These are phyloP conservation scores for Carettochelys insculpta DNA, from an alignment of 2,113 vertebrate genomes.

Conservation along the genomic window DNA sequence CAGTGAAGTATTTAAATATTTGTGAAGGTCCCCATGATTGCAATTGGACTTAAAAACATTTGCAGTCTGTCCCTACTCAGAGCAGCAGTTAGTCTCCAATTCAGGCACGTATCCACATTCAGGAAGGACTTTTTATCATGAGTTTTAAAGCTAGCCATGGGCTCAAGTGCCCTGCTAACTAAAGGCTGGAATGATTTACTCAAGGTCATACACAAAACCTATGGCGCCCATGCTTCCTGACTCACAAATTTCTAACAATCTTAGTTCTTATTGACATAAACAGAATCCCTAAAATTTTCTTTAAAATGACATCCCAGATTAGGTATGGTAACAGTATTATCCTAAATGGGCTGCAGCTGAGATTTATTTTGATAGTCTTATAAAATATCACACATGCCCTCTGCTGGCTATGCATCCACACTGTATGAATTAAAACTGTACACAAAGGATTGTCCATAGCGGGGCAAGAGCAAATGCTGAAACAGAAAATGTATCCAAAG, in stretches of 20 bases:
- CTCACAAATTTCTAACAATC: not conserved
- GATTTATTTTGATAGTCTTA: not conserved
- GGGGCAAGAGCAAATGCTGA: not conserved
- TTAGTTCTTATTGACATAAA: not conserved
- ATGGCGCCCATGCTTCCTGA: not conserved
- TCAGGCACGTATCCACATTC: not conserved
- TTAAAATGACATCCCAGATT: not conserved
- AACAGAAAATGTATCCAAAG: not conserved
- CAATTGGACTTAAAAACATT: not conserved
- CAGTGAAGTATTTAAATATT: no score
- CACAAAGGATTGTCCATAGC: not conserved
- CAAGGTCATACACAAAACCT: not conserved
- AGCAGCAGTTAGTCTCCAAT: not conserved
- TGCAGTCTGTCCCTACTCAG: not conserved
- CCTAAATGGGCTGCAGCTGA: no score
- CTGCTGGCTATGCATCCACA: not conserved
- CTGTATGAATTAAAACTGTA: accelerated
- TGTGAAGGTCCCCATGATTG: not conserved
- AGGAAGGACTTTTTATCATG: not conserved
- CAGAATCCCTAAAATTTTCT: not conserved
- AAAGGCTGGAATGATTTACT: not conserved
- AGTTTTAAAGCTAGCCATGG: not conserved
- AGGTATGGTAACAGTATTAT: not conserved
- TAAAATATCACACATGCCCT: not conserved
- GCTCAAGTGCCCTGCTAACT: not conserved